Percentiles rank a stretch among this genome's conserved stretches.
Evolutionary conservation across 2,113 vertebrate species (phyloP).

Genomic region (Podocnemis expansa): DNA sequence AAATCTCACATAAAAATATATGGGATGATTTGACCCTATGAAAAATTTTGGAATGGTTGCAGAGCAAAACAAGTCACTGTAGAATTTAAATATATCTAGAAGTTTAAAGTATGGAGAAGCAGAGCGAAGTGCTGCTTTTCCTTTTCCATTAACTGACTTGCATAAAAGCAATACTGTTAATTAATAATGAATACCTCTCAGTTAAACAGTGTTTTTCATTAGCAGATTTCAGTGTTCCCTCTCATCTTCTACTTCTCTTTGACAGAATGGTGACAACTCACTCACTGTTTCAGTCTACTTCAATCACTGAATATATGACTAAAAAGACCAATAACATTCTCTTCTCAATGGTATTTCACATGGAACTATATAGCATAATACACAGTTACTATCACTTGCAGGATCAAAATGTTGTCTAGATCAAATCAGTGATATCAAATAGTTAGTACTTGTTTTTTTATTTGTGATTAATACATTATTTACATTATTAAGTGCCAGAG

Average conservation of each 20-base stretch:
- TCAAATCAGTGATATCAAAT: not conserved
- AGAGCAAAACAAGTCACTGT: not conserved
- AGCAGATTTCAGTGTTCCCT: not conserved
- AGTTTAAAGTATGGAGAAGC: not conserved
- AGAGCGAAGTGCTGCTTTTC: not conserved
- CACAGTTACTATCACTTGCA: not conserved
- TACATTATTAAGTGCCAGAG: not conserved
- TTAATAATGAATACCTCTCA: not conserved
- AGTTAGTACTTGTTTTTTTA: not conserved
- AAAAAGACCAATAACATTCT: not conserved
- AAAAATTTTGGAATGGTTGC: not conserved
- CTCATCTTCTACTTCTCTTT: not conserved
- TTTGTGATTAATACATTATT: not conserved
- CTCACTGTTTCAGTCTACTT: not conserved
- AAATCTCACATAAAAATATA: slow-evolving; percentile 33
- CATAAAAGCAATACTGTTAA: not conserved
- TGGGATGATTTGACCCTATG: slow-evolving; percentile 10
- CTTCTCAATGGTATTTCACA: not conserved
- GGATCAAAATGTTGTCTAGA: not conserved
- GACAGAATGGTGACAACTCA: not conserved
- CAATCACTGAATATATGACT: not conserved
- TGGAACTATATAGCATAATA: not conserved
- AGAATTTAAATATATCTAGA: not conserved
- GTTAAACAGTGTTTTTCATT: not conserved
- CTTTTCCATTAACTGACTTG: not conserved